A percentile compares a stretch with the other conserved stretches of the same genome.
These are phyloP conservation scores for Aphidius colemani DNA, from an alignment of 2,888 invertebrate genomes.

Conservation along the genomic window DNA sequence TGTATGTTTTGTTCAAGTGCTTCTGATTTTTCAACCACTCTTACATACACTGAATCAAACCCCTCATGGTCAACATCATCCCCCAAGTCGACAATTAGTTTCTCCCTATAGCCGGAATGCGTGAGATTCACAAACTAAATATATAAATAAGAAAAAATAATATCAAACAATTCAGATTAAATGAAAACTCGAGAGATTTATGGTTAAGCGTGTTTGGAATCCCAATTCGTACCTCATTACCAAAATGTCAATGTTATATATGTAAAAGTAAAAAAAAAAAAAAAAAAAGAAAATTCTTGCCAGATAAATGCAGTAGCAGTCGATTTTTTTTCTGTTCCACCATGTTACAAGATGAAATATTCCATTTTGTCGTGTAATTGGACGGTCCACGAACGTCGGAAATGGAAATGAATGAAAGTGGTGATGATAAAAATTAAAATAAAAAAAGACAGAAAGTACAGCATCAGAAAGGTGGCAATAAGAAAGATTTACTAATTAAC, in stretches of 20 bases:
- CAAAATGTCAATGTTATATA: not conserved
- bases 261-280: no score
- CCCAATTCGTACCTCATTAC: no score
- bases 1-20: constrained; percentile 40
- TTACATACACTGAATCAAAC: constrained; percentile 26
- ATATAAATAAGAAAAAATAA: no score
- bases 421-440: constrained; percentile 3
- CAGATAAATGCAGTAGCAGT: no score
- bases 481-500: constrained; percentile 48
- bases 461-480: constrained; percentile 15
- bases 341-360: not conserved
- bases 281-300: no score
- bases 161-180: constrained; percentile 32
- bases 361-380: constrained; percentile 29
- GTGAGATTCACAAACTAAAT: constrained; percentile 17
- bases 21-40: constrained; percentile 50
- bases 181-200: no score
- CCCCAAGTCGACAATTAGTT: constrained; percentile 52
- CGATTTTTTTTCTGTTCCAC: not conserved
- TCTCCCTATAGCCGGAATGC: constrained; percentile 48
- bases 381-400: constrained; percentile 20
- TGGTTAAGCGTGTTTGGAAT: no score
- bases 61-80: constrained; percentile 33
- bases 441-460: constrained; percentile 16
- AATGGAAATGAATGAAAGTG: constrained; percentile 30